Conservation (phyloP, 1,140 invertebrate species). For the Nomia melanderi region DNA sequence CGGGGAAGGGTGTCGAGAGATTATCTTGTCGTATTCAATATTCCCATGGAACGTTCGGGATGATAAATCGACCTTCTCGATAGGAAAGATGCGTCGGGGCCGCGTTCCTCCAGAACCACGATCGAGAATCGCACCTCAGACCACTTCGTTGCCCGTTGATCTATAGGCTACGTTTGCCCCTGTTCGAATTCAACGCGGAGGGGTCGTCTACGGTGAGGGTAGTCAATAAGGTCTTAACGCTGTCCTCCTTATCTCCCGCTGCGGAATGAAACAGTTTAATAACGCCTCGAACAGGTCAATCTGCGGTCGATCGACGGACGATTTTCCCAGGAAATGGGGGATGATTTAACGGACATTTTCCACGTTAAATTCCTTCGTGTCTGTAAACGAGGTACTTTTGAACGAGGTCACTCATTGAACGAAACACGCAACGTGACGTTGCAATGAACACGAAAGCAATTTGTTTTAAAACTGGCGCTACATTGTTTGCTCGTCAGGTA, state of each 20-base stretch:
- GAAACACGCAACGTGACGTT: too few relatives aligned
- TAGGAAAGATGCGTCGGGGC: conserved; percentile 67
- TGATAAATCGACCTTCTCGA: conserved; percentile 67
- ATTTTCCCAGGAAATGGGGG: neutral
- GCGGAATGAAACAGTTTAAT: neutral
- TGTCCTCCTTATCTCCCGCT: neutral
- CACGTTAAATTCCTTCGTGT: too few relatives aligned
- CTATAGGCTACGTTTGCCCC: conserved; percentile 2
- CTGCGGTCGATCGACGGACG: neutral
- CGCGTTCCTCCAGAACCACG: conserved; percentile 62
- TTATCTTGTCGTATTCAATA: conserved; percentile 72
- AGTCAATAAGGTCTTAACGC: conserved; percentile 23
- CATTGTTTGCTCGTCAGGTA: too few relatives aligned
- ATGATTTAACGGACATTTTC: too few relatives aligned
- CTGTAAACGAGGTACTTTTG: too few relatives aligned
- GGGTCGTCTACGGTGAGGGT: neutral
- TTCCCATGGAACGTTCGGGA: conserved; percentile 68
- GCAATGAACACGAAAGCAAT: too few relatives aligned
- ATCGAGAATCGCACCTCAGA: conserved; percentile 49
- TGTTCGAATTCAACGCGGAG: neutral
- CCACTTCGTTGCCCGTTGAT: conserved; percentile 16
- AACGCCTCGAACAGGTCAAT: neutral
- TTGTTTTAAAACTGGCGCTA: too few relatives aligned
- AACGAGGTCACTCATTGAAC: too few relatives aligned
- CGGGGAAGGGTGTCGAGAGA: conserved; percentile 64